Percentiles rank a stretch among this genome's conserved stretches.
phyloP scores from a whole-genome alignment of 2,113 vertebrate species.

The Phyllostomus hastatus region DNA sequence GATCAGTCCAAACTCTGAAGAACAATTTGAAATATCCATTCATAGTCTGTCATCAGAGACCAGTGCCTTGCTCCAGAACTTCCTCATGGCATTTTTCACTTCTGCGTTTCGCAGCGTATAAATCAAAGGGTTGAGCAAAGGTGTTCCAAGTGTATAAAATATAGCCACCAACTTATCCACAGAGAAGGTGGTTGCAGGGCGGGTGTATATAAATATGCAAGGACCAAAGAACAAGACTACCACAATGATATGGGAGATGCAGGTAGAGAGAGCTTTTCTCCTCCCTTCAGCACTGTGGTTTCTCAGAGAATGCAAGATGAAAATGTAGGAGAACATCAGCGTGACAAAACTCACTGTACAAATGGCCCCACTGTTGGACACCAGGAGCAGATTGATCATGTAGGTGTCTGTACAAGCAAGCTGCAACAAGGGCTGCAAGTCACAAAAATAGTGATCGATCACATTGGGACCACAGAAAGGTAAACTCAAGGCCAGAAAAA shows the following conservation, averaged over 20 bases:
- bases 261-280: slow-evolving; percentile 36
- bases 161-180: slow-evolving; percentile 56
- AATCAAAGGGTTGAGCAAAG: slow-evolving; percentile 65
- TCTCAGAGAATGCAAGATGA: slow-evolving; percentile 48
- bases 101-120: slow-evolving; percentile 68
- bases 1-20: neutral
- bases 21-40: neutral
- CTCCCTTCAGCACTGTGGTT: slow-evolving; percentile 27
- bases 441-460: slow-evolving; percentile 70
- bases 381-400: slow-evolving; percentile 39
- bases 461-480: slow-evolving; percentile 67
- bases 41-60: neutral
- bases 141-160: slow-evolving; percentile 61
- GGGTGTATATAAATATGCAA: slow-evolving; percentile 54
- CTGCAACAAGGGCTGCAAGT: slow-evolving; percentile 61
- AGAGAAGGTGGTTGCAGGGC: neutral
- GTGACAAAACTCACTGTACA: slow-evolving; percentile 49
- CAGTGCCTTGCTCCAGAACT: slow-evolving; percentile 35
- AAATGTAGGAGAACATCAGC: slow-evolving; percentile 23
- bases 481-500: slow-evolving; percentile 50
- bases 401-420: slow-evolving; percentile 59
- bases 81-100: slow-evolving; percentile 62
- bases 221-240: slow-evolving; percentile 44
- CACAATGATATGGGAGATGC: slow-evolving; percentile 24
- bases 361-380: slow-evolving; percentile 51